Evolutionary conservation across 2,888 invertebrate genomes (phyloP).

Genomic region (Chloroclystis v-ata): DNA sequence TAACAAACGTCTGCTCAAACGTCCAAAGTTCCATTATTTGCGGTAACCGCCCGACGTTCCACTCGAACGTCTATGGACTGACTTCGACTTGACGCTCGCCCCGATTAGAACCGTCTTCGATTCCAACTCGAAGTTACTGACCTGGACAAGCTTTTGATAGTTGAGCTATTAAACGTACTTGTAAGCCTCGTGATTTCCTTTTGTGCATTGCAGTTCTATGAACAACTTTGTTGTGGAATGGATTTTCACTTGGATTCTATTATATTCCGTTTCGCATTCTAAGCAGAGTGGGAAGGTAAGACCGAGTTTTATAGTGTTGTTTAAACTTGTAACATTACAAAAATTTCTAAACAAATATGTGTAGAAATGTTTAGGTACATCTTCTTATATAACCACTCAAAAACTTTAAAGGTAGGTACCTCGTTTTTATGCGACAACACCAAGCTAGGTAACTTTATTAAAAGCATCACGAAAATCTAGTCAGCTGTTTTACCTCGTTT

Average conservation of each 20-base stretch:
- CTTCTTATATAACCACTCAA: too few relatives aligned
- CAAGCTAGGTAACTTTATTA: too few relatives aligned
- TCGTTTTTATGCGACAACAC: too few relatives aligned
- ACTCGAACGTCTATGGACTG: slow-evolving; percentile 20
- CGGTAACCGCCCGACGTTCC: slow-evolving; percentile 20
- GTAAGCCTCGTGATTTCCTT: slow-evolving; percentile 17
- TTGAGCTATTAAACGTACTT: slow-evolving; percentile 50
- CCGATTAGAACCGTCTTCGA: slow-evolving; percentile 50
- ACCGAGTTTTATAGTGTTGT: too few relatives aligned
- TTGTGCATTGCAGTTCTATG: slow-evolving; percentile 9
- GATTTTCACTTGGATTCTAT: slow-evolving; percentile 17
- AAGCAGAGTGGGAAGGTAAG: not conserved
- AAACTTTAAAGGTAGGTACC: too few relatives aligned
- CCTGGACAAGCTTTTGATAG: slow-evolving; percentile 60
- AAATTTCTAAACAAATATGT: too few relatives aligned
- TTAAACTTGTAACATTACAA: too few relatives aligned
- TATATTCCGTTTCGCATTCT: slow-evolving; percentile 5
- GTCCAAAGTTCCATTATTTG: slow-evolving; percentile 7
- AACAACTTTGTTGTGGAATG: slow-evolving; percentile 16
- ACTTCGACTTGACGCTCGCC: slow-evolving; percentile 40
- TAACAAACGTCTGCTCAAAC: not conserved
- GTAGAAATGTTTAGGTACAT: too few relatives aligned
- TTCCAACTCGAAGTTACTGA: slow-evolving; percentile 52
- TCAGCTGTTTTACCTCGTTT: too few relatives aligned
- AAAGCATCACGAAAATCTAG: too few relatives aligned